Conservation (phyloP, 2,113 vertebrate species). For the Brachyhypopomus gauderio region DNA sequence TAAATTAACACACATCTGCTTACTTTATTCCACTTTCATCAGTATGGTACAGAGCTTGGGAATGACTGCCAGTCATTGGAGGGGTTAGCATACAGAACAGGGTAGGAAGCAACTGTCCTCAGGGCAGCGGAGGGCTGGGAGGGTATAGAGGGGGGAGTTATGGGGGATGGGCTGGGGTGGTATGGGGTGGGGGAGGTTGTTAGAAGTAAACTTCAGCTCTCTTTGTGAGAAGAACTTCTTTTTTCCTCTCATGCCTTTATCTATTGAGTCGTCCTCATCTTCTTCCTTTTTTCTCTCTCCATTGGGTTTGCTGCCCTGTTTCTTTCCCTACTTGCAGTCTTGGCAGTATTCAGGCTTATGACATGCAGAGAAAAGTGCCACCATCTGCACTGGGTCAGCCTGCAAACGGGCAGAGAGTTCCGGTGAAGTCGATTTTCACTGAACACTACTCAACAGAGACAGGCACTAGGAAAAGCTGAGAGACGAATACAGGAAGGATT, state of each 20-base stretch:
- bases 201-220: constrained; percentile 65
- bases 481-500: neutral
- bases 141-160: constrained; percentile 32
- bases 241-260: constrained; percentile 55
- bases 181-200: constrained; percentile 45
- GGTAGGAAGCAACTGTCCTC: too few species aligned
- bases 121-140: neutral
- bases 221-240: constrained; percentile 65
- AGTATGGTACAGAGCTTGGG: constrained; percentile 7
- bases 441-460: neutral
- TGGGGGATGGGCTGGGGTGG: constrained; percentile 53
- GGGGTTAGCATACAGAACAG: too few species aligned
- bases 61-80: neutral
- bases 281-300: constrained; percentile 18
- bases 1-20: constrained; percentile 66
- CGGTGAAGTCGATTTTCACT: too few species aligned
- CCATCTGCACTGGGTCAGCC: too few species aligned
- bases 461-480: neutral
- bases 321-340: constrained; percentile 38
- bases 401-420: too few species aligned
- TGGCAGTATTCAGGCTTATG: constrained; percentile 38
- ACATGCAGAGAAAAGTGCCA: neutral
- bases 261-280: constrained; percentile 39
- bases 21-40: constrained; percentile 67
- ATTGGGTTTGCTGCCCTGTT: constrained; percentile 45